Evolutionary conservation across 2,797 vertebrate species (phyloP), one percentile per base, ranked within the genome.

Genomic region (Danio albolineatus): DNA sequence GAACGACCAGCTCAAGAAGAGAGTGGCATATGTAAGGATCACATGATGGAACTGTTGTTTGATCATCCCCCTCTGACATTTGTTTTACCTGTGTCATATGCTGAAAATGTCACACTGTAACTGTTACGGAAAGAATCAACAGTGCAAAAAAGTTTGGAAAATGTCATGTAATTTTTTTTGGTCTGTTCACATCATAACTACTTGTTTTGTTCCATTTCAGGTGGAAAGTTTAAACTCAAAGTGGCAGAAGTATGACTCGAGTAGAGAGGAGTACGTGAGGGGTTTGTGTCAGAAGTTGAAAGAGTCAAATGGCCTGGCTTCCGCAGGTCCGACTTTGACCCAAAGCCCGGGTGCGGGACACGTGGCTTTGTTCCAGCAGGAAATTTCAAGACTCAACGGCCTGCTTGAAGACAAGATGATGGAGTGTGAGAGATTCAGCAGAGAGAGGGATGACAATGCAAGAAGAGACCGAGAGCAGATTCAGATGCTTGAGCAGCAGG

Each of bases 401-500:
- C 91, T 96, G 0, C 89, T 99, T 85, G 92, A 96, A 77, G 95
- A 96, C 73, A 95, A 94, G 82, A 93, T 97, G 75, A 85, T 75
- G 0, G 94, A 95, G 64, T 93, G 93, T 2, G 51, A 78, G 0
- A 92, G 87, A 70, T 79, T 91, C 5, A 86, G 74, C 19, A 87
- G 78, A 85, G 95, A 96, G 57, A 76, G 91, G 28, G 91, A 92
- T 6, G 91, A 94, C 0, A 0, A 69, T 0, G 85, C 80, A 85
- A 92, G 61, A 41, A 86, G 88, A 0, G 89, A 93, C 62, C 82
- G 87, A 0, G 96, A 98, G 74, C 92, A 89, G 2, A 94, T 95
- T 73, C 95, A 97, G 90, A 95, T 95, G 85, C 91, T 99, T 87
- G 95, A 98, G 85, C 97, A 98, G 88, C 97, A 99, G 97, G 97